Evolutionary conservation across 2,888 invertebrate species (phyloP).

Genomic region (Neria commutata): DNA sequence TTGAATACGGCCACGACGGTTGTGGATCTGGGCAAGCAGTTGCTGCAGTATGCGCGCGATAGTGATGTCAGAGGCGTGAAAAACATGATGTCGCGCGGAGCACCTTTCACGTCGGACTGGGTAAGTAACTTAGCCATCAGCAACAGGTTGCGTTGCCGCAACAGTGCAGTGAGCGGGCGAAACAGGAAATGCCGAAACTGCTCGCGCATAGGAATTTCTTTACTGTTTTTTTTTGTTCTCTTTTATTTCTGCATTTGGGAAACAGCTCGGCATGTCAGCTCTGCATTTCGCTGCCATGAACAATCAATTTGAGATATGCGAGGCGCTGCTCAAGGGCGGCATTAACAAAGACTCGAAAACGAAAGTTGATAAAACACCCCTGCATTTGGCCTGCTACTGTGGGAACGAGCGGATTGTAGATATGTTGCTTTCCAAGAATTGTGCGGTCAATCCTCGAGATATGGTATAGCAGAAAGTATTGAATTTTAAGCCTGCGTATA

Average conservation of each 20-base stretch:
- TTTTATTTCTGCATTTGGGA: not conserved
- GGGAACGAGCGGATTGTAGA: constrained; percentile 79
- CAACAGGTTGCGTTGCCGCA: constrained; percentile 17
- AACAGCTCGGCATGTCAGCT: constrained; percentile 85
- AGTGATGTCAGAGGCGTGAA: constrained; percentile 80
- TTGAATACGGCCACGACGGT: constrained; percentile 46
- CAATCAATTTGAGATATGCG: constrained; percentile 80
- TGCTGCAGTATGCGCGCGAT: constrained; percentile 78
- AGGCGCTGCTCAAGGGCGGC: constrained; percentile 82
- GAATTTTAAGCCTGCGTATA: constrained; percentile 1
- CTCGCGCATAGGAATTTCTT: constrained; percentile 14
- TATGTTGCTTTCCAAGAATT: constrained; percentile 71
- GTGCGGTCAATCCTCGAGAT: constrained; percentile 77
- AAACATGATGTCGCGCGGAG: constrained; percentile 81
- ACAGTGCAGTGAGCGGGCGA: not conserved
- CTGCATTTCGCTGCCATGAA: constrained; percentile 85
- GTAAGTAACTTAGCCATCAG: constrained; percentile 62
- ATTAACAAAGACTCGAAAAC: constrained; percentile 87
- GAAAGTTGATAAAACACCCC: constrained; percentile 89
- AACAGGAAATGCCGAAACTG: constrained; percentile 23
- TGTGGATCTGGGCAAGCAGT: constrained; percentile 82
- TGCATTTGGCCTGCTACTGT: constrained; percentile 87
- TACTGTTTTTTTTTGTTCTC: not conserved
- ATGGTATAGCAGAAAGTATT: constrained; percentile 66
- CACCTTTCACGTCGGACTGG: constrained; percentile 93